Evolutionary conservation across 1,140 invertebrate species (phyloP).

Genomic region (Paralvinella palmiformis): DNA sequence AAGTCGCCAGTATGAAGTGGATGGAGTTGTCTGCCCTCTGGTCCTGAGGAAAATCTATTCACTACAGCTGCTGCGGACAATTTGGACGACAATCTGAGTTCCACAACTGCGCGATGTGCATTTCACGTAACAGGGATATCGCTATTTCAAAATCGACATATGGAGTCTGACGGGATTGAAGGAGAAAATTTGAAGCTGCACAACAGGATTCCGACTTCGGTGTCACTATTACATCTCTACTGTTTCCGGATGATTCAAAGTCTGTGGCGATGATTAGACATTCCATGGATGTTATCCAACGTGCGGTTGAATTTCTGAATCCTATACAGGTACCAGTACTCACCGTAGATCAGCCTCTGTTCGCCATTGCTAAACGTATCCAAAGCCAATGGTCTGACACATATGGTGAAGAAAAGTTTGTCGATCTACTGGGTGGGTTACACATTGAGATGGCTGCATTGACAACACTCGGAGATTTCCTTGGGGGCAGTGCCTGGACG

Average conservation of each 20-base stretch:
- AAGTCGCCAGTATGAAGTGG: too few species aligned
- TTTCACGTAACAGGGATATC: too few species aligned
- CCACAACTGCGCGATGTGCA: too few species aligned
- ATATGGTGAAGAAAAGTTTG: conserved; percentile 26
- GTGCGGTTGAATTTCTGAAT: not conserved
- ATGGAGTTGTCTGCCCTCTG: too few species aligned
- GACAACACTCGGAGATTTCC: conserved; percentile 16
- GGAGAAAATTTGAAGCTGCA: too few species aligned
- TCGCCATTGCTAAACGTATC: conserved; percentile 4
- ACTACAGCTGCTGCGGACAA: too few species aligned
- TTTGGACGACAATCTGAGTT: too few species aligned
- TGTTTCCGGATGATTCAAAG: conserved; percentile 2
- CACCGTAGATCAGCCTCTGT: not conserved
- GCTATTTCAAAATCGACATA: too few species aligned
- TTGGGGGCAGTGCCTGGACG: not conserved
- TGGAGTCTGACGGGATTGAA: too few species aligned
- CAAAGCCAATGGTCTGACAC: conserved; percentile 26
- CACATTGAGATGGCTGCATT: conserved; percentile 28
- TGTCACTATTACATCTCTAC: not conserved
- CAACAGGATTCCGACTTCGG: too few species aligned
- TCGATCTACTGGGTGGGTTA: conserved; percentile 23
- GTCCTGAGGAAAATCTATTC: too few species aligned
- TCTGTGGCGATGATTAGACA: not conserved
- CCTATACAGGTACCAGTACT: not conserved
- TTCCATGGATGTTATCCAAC: not conserved